A percentile compares a stretch with the other conserved stretches of the same genome.
Evolutionary conservation across 2,797 vertebrate species (phyloP).

Genomic region (Novumbra hubbsi): DNA sequence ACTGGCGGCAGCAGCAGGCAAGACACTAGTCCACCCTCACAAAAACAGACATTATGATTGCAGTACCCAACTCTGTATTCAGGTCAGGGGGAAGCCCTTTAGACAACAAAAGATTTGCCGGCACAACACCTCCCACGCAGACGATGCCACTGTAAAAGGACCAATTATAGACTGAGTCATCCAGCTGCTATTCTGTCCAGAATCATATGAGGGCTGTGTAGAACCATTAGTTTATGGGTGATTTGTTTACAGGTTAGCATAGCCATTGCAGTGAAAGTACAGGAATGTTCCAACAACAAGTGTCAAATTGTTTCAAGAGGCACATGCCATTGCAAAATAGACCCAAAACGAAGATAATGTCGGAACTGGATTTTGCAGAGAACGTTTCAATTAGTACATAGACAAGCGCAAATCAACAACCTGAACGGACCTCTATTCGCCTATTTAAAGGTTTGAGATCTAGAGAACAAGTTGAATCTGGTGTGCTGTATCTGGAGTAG

Average conservation of each 20-base stretch:
- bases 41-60: background rate
- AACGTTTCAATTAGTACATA: too few species aligned
- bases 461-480: too few species aligned
- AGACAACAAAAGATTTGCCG: conserved; percentile 14
- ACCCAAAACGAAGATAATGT: too few species aligned
- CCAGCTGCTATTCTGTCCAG: background rate
- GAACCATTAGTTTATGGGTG: background rate
- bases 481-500: too few species aligned
- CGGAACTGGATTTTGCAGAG: too few species aligned
- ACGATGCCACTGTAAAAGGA: conserved; percentile 7
- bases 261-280: background rate
- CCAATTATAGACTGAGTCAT: background rate
- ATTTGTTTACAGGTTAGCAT: background rate
- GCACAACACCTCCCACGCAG: conserved; percentile 24
- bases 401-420: too few species aligned
- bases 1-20: background rate
- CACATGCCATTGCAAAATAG: background rate
- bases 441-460: too few species aligned
- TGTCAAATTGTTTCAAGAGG: background rate
- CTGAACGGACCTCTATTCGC: too few species aligned
- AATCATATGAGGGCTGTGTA: background rate
- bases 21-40: background rate
- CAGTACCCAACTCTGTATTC: conserved; percentile 3
- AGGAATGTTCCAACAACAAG: background rate
- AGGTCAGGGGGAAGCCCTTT: conserved; percentile 13